Base-by-base conservation (phyloP, 1,140 invertebrate species). In the Lepidotrigona ventralis region DNA sequence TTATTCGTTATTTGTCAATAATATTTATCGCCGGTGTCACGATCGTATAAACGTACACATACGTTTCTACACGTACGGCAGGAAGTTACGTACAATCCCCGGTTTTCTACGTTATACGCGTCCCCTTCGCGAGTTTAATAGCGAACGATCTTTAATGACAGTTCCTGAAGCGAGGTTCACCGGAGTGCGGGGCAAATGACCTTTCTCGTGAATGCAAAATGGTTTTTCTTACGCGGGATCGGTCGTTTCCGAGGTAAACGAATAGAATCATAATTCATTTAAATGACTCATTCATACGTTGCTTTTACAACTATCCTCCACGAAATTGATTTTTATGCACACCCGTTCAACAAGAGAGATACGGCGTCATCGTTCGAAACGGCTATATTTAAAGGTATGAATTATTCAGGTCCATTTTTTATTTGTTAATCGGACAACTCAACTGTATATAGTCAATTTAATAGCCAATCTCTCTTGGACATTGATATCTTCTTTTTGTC, bases 131-230 rank as follows among this genome's bases (percentile, higher is more conserved):
- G 33, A 26, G 77, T 58, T 73, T 73, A 79, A 84, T 58, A 54
- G 58, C 70, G 77, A 80, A 73, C 77, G 77, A 80, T 80, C 60
- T 77, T 80, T 80, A 80, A 84, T 84, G 77, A 80, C 77, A 66
- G 70, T 80, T 73, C 69, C 33, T 54, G 56, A 80, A 72, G 70
- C 66, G 33, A 80, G 51, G 69, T 73, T 80, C 68, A 26, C 82
- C 56, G 60, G 60, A 46, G 70, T 54, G 33, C 75, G 75, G 39
- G 46, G 77, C 53, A 72, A 80, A 84, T 80, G 77, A 79, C 82
- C 39, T 78, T 71, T 63, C 75, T 71, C 75, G 66, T 77, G 73
- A 83, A 78, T 75, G 46, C 17, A 69, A 60, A 77, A 83, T 46
- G n/a, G 66, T 54, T 78, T 77, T 78, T 70, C 81, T 60, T 53